Percentiles rank a stretch among this genome's conserved stretches.
Conservation (phyloP, 2,888 invertebrate genomes). For the Drosophila pseudotalamancana region DNA sequence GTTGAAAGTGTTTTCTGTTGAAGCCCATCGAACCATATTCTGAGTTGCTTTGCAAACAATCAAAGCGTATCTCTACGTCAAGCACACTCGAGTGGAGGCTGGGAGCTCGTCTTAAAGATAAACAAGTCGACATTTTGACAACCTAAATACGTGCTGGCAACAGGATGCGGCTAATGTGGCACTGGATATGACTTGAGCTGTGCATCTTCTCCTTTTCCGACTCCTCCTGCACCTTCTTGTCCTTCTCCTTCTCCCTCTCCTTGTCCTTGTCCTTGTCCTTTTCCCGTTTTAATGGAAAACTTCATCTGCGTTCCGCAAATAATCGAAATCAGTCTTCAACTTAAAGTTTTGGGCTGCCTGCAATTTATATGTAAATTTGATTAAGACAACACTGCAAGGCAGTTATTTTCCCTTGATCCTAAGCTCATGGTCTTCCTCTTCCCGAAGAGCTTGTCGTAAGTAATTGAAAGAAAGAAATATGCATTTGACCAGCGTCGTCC, state of each 20-base stretch:
- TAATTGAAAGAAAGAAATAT: conserved; percentile 73
- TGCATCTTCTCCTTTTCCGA: no score
- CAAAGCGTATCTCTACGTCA: neutral
- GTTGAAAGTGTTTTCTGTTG: neutral
- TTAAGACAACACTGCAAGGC: conserved; percentile 68
- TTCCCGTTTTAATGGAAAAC: conserved; percentile 49
- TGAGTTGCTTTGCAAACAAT: neutral
- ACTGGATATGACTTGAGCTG: conserved; percentile 16
- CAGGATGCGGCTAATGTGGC: conserved; percentile 47
- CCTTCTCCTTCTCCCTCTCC: no score
- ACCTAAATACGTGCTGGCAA: conserved; percentile 47
- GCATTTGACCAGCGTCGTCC: conserved; percentile 67
- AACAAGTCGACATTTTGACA: conserved; percentile 76
- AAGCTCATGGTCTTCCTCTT: neutral
- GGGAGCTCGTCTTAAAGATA: conserved; percentile 59
- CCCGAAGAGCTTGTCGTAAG: conserved; percentile 31
- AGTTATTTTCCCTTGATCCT: conserved; percentile 26
- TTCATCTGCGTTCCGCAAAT: conserved; percentile 73
- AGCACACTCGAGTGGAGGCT: neutral
- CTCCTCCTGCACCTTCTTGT: no score
- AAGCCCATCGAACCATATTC: neutral
- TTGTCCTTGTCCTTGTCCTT: no score
- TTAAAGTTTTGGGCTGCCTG: conserved; percentile 55
- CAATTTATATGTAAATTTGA: conserved; percentile 78
- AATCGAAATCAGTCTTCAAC: conserved; percentile 72